Conservation (phyloP, 2,888 invertebrate species). For the Drosophila crucigera region DNA sequence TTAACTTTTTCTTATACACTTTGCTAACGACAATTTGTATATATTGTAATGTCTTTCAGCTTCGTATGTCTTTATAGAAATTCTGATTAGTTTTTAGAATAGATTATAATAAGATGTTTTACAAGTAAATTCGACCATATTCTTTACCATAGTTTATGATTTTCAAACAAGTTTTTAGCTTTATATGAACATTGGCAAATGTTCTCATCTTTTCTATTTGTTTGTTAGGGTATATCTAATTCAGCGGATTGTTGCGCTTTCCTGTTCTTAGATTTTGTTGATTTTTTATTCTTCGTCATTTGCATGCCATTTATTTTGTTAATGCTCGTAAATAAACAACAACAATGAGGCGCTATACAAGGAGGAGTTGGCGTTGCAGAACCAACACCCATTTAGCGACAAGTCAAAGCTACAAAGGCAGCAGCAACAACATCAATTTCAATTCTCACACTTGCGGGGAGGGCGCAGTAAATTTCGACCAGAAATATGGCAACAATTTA, state of each 20-base stretch:
- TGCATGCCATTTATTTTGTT: constrained; percentile 81
- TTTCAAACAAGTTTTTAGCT: not conserved
- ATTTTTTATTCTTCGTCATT: constrained; percentile 55
- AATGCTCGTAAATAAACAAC: constrained; percentile 78
- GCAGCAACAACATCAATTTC: constrained; percentile 77
- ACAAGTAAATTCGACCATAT: not conserved
- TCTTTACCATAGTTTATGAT: not conserved
- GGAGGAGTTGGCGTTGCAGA: constrained; percentile 14
- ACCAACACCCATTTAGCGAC: constrained; percentile 56
- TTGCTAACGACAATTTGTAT: not conserved
- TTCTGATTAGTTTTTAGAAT: not conserved
- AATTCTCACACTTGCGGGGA: constrained; percentile 68
- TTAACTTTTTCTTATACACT: constrained; percentile 58
- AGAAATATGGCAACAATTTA: constrained; percentile 82
- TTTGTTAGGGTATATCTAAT: constrained; percentile 10
- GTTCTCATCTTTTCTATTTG: not conserved
- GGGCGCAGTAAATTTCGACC: constrained; percentile 43
- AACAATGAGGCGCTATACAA: constrained; percentile 10
- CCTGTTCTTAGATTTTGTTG: constrained; percentile 14
- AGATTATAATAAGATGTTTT: not conserved
- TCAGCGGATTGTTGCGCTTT: not conserved
- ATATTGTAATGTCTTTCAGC: not conserved
- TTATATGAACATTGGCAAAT: not conserved
- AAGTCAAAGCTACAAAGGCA: constrained; percentile 50
- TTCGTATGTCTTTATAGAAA: not conserved